A percentile compares a stretch with the other conserved stretches of the same genome.
Conservation (phyloP, 2,113 vertebrate species). For the Odocoileus hemionus region DNA sequence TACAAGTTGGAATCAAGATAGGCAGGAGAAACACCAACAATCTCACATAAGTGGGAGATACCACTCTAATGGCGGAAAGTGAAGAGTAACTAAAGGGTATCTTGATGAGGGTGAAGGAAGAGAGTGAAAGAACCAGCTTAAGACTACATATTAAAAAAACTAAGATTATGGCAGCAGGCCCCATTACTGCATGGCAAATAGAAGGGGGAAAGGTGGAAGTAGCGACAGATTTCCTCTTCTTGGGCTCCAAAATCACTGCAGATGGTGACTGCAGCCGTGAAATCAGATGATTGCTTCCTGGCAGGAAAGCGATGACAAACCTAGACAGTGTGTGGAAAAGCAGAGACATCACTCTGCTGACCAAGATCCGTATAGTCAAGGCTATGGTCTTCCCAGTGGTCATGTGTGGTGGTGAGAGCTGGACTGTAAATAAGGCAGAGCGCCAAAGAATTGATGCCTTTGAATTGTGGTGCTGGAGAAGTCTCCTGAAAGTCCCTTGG, state of each 20-base stretch:
- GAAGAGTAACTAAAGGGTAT: background rate
- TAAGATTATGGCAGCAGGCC: background rate
- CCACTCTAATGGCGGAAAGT: background rate
- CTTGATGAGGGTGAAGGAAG: background rate
- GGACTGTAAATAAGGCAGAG: background rate
- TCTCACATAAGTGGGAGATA: background rate
- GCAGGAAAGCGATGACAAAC: background rate
- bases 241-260: background rate
- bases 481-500: background rate
- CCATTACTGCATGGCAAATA: background rate
- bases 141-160: background rate
- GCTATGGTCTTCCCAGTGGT: background rate
- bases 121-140: background rate
- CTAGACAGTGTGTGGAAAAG: background rate
- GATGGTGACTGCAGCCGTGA: background rate
- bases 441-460: rapidly evolving
- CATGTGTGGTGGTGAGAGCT: background rate
- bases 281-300: background rate
- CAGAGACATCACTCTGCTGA: background rate
- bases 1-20: background rate
- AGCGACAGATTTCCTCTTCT: background rate
- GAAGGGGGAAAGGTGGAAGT: background rate
- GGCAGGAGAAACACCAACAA: background rate
- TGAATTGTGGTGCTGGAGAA: background rate
- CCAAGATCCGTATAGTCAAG: background rate